These are phyloP conservation scores for Botia kubotai DNA, from an alignment of 2,797 vertebrate genomes.

Conservation along the genomic window DNA sequence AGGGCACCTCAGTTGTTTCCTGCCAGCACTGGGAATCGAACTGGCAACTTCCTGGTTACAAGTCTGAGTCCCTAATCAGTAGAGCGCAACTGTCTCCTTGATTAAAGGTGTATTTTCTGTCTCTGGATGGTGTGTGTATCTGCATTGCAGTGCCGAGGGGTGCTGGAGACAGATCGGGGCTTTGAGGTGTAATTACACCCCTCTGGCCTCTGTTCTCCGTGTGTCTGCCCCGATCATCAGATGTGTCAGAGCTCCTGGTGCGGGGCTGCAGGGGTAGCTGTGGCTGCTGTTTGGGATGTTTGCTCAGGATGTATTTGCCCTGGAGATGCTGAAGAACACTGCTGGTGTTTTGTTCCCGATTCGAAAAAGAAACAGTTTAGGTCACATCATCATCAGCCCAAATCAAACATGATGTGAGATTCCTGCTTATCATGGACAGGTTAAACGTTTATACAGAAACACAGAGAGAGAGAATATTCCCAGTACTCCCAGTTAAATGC, in stretches of 20 bases:
- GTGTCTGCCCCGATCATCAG: conserved; percentile 14
- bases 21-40: too few relatives aligned
- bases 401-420: not conserved
- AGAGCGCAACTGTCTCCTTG: too few relatives aligned
- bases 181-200: conserved; percentile 52
- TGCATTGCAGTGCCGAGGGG: conserved; percentile 78
- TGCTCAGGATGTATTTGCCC: conserved; percentile 42
- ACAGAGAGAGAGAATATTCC: not conserved
- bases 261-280: conserved; percentile 15
- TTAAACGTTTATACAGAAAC: not conserved
- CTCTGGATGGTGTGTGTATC: conserved; percentile 60
- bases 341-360: not conserved
- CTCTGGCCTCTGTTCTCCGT: conserved; percentile 31
- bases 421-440: not conserved
- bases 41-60: too few relatives aligned
- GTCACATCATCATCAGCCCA: not conserved
- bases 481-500: too few relatives aligned
- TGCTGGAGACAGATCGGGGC: conserved; percentile 47
- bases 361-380: conserved; percentile 25
- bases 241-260: conserved; percentile 8
- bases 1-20: too few relatives aligned
- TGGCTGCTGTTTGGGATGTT: conserved; percentile 9
- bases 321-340: conserved; percentile 17
- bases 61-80: too few relatives aligned
- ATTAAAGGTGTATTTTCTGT: not conserved